Evolutionary conservation across 2,888 invertebrate genomes (phyloP).

Genomic region (Phasia obesa): DNA sequence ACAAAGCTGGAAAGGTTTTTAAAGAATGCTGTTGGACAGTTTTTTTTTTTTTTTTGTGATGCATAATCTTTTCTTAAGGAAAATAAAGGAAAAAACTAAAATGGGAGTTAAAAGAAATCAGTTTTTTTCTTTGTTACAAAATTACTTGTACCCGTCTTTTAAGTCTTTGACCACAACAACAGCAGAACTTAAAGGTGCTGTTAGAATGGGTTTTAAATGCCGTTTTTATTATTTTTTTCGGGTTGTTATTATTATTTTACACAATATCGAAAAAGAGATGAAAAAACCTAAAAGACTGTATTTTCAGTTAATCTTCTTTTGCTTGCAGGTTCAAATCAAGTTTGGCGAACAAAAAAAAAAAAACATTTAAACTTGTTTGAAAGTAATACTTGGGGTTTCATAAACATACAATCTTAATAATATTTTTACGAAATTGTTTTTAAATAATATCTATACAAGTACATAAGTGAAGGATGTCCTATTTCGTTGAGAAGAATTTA

Average conservation of each 20-base stretch:
- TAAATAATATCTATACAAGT: background rate
- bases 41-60: no score
- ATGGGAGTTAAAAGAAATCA: constrained; percentile 52
- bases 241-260: constrained; percentile 33
- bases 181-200: constrained; percentile 25
- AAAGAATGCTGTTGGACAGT: constrained; percentile 25
- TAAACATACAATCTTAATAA: no score
- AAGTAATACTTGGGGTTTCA: constrained; percentile 27
- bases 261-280: background rate
- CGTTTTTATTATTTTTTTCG: constrained; percentile 16
- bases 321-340: constrained; percentile 49
- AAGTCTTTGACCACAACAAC: constrained; percentile 29
- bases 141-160: background rate
- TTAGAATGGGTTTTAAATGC: constrained; percentile 13
- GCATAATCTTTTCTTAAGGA: background rate
- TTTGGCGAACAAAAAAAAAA: constrained; percentile 2
- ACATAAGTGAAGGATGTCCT: no score
- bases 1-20: constrained; percentile 30
- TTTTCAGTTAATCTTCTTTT: constrained; percentile 37
- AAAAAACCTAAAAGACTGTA: constrained; percentile 33
- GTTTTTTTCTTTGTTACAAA: background rate
- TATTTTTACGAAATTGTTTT: background rate
- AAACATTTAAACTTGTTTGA: constrained; percentile 46
- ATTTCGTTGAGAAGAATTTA: no score
- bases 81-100: constrained; percentile 20